Conservation (phyloP, 1,140 invertebrate genomes). For the Bombus difficillimus region DNA sequence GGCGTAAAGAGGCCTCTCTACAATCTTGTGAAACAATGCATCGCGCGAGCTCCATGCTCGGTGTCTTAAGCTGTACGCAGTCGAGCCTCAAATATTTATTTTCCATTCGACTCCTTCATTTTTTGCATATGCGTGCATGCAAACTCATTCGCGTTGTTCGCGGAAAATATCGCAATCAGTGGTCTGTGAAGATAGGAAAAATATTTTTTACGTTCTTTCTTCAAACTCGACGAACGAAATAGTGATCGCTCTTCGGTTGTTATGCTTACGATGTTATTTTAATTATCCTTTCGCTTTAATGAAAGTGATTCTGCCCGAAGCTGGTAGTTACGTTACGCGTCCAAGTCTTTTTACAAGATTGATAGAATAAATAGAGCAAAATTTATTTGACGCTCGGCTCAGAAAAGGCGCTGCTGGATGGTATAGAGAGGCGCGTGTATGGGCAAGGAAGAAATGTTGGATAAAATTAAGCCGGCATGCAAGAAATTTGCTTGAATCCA, state of each 20-base stretch:
- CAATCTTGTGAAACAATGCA: conserved; percentile 59
- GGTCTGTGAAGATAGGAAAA: not conserved
- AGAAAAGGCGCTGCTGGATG: not conserved
- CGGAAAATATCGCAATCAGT: not conserved
- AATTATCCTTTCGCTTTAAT: not conserved
- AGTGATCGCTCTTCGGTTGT: not conserved
- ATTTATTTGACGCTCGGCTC: not conserved
- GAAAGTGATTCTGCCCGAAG: not conserved
- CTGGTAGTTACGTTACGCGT: not conserved
- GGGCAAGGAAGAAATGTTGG: conserved; percentile 32
- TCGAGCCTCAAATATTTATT: conserved; percentile 61
- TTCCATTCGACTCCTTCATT: conserved; percentile 10
- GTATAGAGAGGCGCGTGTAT: not conserved
- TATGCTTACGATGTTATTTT: not conserved
- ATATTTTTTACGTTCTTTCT: not conserved
- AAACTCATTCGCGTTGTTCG: not conserved
- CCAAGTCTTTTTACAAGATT: not conserved
- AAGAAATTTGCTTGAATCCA: conserved; percentile 40
- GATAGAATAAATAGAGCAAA: conserved; percentile 30
- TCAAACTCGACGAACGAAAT: not conserved
- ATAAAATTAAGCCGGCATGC: conserved; percentile 41
- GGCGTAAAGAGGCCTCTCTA: conserved; percentile 63
- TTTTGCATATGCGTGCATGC: not conserved
- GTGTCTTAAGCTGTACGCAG: conserved; percentile 24
- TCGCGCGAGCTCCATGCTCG: conserved; percentile 19